Conservation (phyloP, 2,888 invertebrate genomes). For the Sceliomorpha sp. region DNA sequence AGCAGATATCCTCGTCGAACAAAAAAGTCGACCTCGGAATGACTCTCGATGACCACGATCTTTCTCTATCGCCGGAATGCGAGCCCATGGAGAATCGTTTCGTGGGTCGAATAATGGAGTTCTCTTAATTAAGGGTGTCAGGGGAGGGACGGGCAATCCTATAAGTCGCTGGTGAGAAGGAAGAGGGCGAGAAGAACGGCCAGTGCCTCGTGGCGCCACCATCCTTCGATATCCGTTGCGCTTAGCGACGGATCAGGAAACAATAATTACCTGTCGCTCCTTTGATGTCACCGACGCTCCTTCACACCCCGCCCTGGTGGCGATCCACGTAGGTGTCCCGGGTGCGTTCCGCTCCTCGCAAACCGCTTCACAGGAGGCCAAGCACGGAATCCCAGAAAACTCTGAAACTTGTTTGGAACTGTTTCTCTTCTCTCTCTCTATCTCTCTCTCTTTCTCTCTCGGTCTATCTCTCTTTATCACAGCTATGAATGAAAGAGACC, state of each 20-base stretch:
- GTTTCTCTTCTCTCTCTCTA: neutral
- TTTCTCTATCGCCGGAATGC: conserved; percentile 57
- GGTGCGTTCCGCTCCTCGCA: conserved; percentile 53
- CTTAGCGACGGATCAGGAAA: conserved; percentile 69
- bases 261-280: conserved; percentile 77
- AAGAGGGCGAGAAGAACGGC: conserved; percentile 71
- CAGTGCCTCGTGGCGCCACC: conserved; percentile 76
- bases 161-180: conserved; percentile 39
- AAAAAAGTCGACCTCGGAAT: conserved; percentile 45
- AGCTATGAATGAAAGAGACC: conserved; percentile 36
- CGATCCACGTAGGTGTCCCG: conserved; percentile 69
- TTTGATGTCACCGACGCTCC: conserved; percentile 71
- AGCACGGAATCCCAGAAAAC: conserved; percentile 33
- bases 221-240: conserved; percentile 61
- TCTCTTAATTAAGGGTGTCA: conserved; percentile 73
- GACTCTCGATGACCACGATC: conserved; percentile 51
- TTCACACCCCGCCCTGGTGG: conserved; percentile 72
- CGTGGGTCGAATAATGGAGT: conserved; percentile 64
- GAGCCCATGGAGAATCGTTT: conserved; percentile 66
- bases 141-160: conserved; percentile 39
- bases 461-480: too few relatives aligned
- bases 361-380: conserved; percentile 14
- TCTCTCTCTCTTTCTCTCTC: neutral
- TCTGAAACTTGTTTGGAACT: conserved; percentile 12
- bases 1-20: conserved; percentile 17